Conservation (phyloP, 2,888 invertebrate species). For the Neria commutata region DNA sequence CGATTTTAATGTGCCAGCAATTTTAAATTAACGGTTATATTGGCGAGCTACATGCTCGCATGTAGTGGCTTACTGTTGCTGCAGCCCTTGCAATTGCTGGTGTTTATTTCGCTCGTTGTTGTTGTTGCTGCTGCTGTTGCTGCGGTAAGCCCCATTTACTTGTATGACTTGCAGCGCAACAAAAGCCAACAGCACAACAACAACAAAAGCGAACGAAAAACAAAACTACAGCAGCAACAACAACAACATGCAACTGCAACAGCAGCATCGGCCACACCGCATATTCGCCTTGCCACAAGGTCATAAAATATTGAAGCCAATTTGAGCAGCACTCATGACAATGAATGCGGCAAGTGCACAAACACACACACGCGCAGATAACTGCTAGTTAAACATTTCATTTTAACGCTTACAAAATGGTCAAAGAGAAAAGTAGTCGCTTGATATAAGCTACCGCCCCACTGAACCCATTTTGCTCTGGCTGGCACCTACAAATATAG, state of each 20-base stretch:
- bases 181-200: not conserved
- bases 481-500: no score
- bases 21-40: constrained; percentile 3
- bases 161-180: not conserved
- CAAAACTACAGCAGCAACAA: not conserved
- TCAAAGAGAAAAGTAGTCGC: no score
- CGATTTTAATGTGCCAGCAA: not conserved
- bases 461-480: no score
- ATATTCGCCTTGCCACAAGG: not conserved
- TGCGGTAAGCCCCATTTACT: not conserved
- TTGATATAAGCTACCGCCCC: no score
- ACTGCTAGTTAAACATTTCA: no score
- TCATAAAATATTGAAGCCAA: constrained; percentile 1
- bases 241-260: not conserved
- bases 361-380: no score
- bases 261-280: not conserved
- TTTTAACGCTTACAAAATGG: no score
- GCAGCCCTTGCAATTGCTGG: no score
- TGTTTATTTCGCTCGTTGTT: not conserved
- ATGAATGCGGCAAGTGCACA: not conserved
- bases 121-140: not conserved
- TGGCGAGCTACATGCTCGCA: not conserved
- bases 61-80: not conserved
- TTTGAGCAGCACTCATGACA: not conserved
- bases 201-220: not conserved